Conservation (phyloP, 2,113 vertebrate species). For the Anas platyrhynchos region DNA sequence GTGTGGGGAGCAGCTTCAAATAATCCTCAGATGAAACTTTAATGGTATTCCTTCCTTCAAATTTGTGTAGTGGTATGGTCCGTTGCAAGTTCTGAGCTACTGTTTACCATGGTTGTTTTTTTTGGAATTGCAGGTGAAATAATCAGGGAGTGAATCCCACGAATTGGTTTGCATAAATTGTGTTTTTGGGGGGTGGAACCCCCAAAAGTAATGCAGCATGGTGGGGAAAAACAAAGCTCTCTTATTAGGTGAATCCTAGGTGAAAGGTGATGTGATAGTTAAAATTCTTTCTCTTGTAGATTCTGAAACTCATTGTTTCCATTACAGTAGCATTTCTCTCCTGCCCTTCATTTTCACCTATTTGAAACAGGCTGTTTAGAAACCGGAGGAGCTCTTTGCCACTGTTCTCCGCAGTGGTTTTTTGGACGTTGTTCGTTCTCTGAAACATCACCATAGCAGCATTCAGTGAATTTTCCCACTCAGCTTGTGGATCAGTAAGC, state of each 20-base stretch:
- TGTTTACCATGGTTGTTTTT: background rate
- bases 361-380: background rate
- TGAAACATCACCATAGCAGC: background rate
- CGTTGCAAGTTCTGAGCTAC: background rate
- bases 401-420: rapidly evolving
- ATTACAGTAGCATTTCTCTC: background rate
- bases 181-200: background rate
- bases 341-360: background rate
- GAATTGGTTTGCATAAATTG: background rate
- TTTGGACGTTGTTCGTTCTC: background rate
- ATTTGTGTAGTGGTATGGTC: too few species aligned
- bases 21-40: background rate
- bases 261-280: background rate
- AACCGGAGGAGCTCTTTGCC: background rate
- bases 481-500: background rate
- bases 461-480: background rate
- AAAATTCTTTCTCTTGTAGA: rapidly evolving
- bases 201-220: background rate
- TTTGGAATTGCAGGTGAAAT: background rate
- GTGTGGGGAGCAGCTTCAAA: background rate
- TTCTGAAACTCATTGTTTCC: background rate
- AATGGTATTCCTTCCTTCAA: background rate
- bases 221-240: background rate
- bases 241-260: rapidly evolving
- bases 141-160: background rate